These are phyloP conservation scores for Xestia xanthographa DNA, from an alignment of 2,888 invertebrate genomes.

Conservation along the genomic window DNA sequence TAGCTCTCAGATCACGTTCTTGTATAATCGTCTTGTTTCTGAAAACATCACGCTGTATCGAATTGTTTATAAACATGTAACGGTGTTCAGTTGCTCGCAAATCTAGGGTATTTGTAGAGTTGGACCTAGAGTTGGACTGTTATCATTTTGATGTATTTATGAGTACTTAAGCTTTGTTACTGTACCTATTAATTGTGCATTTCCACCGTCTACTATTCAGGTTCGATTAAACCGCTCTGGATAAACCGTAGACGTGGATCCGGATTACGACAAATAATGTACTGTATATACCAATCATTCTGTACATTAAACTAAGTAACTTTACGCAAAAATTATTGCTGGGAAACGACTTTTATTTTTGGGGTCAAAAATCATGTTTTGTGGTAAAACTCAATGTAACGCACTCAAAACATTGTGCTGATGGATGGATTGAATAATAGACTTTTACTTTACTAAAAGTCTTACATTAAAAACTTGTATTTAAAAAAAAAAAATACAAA, in stretches of 20 bases:
- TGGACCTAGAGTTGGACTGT: not conserved
- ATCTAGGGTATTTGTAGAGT: conserved; percentile 39
- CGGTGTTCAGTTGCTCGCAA: conserved; percentile 37
- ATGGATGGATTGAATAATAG: too few species aligned
- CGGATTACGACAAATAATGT: not conserved
- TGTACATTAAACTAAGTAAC: too few species aligned
- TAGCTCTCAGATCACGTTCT: conserved; percentile 45
- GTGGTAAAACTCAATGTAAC: too few species aligned
- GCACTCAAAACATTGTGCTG: too few species aligned
- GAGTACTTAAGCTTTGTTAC: not conserved
- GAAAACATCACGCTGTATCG: conserved; percentile 46
- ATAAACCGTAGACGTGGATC: not conserved
- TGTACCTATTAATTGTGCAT: not conserved
- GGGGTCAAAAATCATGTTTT: too few species aligned
- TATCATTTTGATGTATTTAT: conserved; percentile 13
- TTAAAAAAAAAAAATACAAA: too few species aligned
- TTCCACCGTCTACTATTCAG: not conserved
- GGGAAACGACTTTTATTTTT: too few species aligned
- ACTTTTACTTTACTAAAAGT: too few species aligned
- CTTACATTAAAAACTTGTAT: too few species aligned
- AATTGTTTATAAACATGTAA: conserved; percentile 45
- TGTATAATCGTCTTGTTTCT: conserved; percentile 47
- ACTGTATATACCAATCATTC: too few species aligned
- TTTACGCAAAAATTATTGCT: too few species aligned
- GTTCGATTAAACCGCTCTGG: not conserved